A percentile compares a stretch with the other conserved stretches of the same genome.
These are phyloP conservation scores for Drosophila melanosoma DNA, from an alignment of 2,888 invertebrate species.

Conservation along the genomic window DNA sequence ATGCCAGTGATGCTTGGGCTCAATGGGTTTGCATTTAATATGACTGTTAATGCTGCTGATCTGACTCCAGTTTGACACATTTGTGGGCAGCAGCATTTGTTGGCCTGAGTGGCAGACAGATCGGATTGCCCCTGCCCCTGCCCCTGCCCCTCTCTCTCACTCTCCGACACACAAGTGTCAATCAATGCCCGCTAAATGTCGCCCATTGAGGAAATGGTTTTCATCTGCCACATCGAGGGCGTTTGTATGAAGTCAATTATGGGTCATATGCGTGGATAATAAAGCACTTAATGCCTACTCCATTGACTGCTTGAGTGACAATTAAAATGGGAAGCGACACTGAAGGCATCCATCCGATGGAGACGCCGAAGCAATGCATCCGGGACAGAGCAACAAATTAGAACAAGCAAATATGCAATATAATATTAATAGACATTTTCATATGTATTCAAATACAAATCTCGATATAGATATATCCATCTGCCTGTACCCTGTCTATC, in stretches of 20 bases:
- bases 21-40: constrained; percentile 70
- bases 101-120: constrained; percentile 52
- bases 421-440: neutral
- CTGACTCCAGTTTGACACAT: constrained; percentile 76
- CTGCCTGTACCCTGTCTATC: neutral
- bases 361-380: neutral
- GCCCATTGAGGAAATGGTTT: constrained; percentile 52
- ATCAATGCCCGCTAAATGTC: constrained; percentile 58
- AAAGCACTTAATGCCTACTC: constrained; percentile 56
- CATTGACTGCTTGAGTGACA: constrained; percentile 47
- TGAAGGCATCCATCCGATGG: neutral
- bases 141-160: too few species aligned
- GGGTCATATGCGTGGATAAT: constrained; percentile 53
- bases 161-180: constrained; percentile 51
- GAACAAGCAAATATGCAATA: neutral
- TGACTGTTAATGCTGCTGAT: constrained; percentile 68
- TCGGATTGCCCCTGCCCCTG: constrained; percentile 46
- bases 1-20: constrained; percentile 12
- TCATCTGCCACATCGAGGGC: constrained; percentile 49
- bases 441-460: neutral
- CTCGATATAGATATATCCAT: neutral
- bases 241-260: constrained; percentile 55
- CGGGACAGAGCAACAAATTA: neutral
- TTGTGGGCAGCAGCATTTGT: constrained; percentile 68
- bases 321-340: constrained; percentile 31